phyloP scores from a whole-genome alignment of 2,113 vertebrate genomes.

The Irena cyanogastra region DNA sequence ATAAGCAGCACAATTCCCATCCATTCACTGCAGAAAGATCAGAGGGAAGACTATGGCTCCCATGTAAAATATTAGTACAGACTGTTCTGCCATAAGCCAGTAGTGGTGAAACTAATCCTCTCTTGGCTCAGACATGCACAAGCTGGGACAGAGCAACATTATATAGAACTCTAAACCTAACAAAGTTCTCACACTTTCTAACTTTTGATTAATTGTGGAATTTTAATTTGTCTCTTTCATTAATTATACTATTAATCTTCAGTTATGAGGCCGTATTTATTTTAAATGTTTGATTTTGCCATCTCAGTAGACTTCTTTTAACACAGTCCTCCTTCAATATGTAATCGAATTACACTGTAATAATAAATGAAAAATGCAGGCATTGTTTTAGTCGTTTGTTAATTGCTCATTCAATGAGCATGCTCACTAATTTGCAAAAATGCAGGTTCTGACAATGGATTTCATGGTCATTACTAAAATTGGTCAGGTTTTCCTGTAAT shows the following conservation, averaged over 20 bases:
- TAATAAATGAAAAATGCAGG: background rate
- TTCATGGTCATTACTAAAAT: constrained; percentile 23
- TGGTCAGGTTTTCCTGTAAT: constrained; percentile 35
- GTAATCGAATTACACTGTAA: background rate
- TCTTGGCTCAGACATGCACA: background rate
- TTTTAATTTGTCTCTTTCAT: background rate
- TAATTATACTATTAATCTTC: background rate
- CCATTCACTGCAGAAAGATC: background rate
- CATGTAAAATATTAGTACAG: background rate
- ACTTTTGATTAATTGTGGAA: background rate
- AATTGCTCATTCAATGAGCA: background rate
- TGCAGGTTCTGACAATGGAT: background rate
- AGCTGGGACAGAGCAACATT: background rate
- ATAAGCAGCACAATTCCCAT: background rate
- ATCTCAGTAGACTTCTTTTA: background rate
- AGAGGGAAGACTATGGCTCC: background rate
- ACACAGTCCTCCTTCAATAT: background rate
- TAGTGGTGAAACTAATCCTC: background rate
- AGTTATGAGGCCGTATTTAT: background rate
- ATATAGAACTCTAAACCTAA: background rate
- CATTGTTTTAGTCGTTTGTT: background rate
- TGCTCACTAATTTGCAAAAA: background rate
- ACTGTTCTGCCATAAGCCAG: background rate
- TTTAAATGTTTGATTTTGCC: background rate
- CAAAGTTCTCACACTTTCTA: background rate